Base-by-base conservation (phyloP, 2,888 invertebrate genomes). In the Tethea ocularis region DNA sequence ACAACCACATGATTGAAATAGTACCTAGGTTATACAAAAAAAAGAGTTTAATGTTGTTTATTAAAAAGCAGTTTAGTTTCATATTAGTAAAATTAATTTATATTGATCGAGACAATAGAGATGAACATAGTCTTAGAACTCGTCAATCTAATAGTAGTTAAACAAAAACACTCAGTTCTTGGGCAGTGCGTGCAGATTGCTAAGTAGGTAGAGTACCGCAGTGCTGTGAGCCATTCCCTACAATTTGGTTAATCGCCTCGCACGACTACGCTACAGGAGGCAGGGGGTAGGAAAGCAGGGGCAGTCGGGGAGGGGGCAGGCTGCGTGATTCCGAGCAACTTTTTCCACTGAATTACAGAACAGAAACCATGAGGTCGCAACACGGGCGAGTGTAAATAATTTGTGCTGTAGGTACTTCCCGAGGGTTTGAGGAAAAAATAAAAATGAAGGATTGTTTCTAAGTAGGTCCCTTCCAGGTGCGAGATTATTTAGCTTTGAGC, bases 171-270 rank as follows among this genome's bases (percentile, higher is more conserved):
- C 61, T 61, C 69, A 64, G 65, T 71, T 63, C 64, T 63, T 60
- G 33, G 24, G 29, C 46, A 57, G 62, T 74, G 74, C 72, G 74
- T 71, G 70, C 61, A 53, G 29, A 64, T 61, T 63, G 57, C 66
- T 72, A 75, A 74, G 60, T 62, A 74, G 68, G 68, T 62, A 63
- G 64, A 76, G 73, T 81, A 70, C 78, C 82, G 83, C 84, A 85
- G 67, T 84, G 82, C 83, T 68, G 77, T 80, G 78, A 77, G 74
- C 81, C 78, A 70, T 83, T 80, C 80, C 78, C 82, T 78, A 81
- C 85, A 85, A 87, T 86, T 87, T 85, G 75, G 83, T 83, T 86
- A 86, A 86, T 86, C 84, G 82, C 77, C 77, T 75, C 79, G 71
- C 77, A 75, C 77, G 75, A 69, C 54, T 54, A 15, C 70, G 61